Evolutionary conservation across 2,113 vertebrate species (phyloP), one percentile per base, ranked within the genome.

Genomic region (Neogobius melanostomus): DNA sequence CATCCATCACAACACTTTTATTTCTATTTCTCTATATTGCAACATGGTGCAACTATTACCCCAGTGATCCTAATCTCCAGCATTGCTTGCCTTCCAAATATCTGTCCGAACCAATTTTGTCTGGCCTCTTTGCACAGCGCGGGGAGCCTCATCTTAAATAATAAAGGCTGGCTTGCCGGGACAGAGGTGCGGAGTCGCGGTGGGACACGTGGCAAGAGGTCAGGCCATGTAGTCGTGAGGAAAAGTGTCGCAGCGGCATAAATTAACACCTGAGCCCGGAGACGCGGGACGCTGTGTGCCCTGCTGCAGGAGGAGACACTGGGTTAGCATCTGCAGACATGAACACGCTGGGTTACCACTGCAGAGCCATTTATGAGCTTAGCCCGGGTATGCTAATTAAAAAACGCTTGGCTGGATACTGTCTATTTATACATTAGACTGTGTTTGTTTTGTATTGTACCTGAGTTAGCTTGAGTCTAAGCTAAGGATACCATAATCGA

Each of bases 211-310:
- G 79, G 76, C 81, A 45, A 36, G 50, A 69, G 87, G 80, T 88
- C 81, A 71, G 74, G 68, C 54, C 72, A 78, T 67, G 77, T 70
- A 84, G 79, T 86, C 77, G 64, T 74, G 79, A 65, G 69, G 85
- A 76, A 84, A 83, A 86, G 73, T 78, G 75, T 76, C 77, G 82
- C 77, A 74, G 80, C 48, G 51, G 90, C 83, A 90, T 85, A 88
- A 89, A 91, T 89, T 84, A 91, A 84, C 89, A 92, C 87, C 89
- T 91, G 87, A 81, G 88, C 81, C 73, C 72, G 36, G 17, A 81
- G 81, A 83, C 59, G 57, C 65, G 74, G 57, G 61, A 67, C 49
- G 54, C 66, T 60, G 59, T 52, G 77, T 57, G 44, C 69, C 79
- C 78, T 71, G 73, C 74, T 77, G 72, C 64, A 84, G 9, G 11